Conservation (phyloP, 2,888 invertebrate genomes). For the Drosophila formosana region DNA sequence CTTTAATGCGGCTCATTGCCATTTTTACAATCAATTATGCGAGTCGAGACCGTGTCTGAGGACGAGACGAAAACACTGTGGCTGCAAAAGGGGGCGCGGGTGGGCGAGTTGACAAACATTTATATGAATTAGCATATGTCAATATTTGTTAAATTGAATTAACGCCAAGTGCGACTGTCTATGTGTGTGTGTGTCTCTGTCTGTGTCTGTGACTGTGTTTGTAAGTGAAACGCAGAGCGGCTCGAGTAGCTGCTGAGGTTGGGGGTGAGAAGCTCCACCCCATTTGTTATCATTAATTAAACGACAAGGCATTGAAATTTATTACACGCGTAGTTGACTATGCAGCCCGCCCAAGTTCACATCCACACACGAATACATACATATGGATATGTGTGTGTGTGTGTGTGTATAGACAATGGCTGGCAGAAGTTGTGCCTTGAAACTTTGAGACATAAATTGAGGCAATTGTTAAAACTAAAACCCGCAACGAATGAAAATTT, state of each 20-base stretch:
- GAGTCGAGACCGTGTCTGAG: constrained; percentile 8
- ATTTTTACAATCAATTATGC: constrained; percentile 80
- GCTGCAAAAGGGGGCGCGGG: too few species aligned
- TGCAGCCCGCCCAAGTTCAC: constrained; percentile 20
- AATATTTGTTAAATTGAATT: constrained; percentile 82
- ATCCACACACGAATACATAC: not conserved
- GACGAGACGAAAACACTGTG: not conserved
- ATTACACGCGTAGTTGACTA: constrained; percentile 78
- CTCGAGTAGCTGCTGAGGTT: constrained; percentile 9
- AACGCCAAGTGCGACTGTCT: constrained; percentile 53
- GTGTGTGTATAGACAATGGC: constrained; percentile 49
- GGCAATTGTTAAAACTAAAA: constrained; percentile 82
- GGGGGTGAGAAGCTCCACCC: constrained; percentile 44
- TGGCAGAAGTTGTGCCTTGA: constrained; percentile 62
- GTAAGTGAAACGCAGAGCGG: constrained; percentile 26
- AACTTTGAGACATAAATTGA: constrained; percentile 80
- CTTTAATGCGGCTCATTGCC: constrained; percentile 79
- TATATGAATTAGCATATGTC: constrained; percentile 81
- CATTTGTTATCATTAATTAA: constrained; percentile 81
- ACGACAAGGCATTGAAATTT: constrained; percentile 81
- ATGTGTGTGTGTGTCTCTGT: constrained; percentile 11
- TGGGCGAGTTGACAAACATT: constrained; percentile 62
- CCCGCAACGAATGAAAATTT: constrained; percentile 76
- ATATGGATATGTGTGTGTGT: not conserved
- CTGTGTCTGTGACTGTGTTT: constrained; percentile 8